Percentiles rank a stretch among this genome's conserved stretches.
Evolutionary conservation across 53 echinoderm and acorn worm species (phyloP).

Genomic region (Henricia sp.): DNA sequence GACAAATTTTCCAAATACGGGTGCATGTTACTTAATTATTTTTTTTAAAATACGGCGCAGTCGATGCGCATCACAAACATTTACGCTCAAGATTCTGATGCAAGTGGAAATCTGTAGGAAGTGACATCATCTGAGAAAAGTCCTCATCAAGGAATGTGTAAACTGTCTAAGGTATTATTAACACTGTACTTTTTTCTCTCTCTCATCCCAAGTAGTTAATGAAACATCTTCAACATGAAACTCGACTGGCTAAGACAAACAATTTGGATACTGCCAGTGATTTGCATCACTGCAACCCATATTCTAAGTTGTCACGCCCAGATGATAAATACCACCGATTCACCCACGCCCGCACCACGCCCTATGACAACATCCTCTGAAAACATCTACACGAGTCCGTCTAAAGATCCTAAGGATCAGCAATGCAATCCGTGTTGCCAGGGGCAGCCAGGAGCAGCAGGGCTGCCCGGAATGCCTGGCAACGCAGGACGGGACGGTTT

Average conservation of each 20-base stretch:
- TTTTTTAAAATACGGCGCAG: too few species aligned
- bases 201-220: not conserved
- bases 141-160: too few species aligned
- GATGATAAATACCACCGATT: not conserved
- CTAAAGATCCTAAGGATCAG: not conserved
- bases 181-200: too few species aligned
- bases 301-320: not conserved
- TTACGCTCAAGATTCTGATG: too few species aligned
- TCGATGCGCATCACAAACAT: too few species aligned
- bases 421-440: conserved; percentile 55
- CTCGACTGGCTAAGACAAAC: not conserved
- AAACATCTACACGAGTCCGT: not conserved
- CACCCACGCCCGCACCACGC: conserved; percentile 8
- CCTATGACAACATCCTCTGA: not conserved
- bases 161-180: too few species aligned
- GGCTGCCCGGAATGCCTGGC: conserved; percentile 43
- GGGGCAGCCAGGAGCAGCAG: conserved; percentile 26
- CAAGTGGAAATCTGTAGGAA: too few species aligned
- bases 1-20: too few species aligned
- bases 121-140: too few species aligned
- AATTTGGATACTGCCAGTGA: not conserved
- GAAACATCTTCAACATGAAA: not conserved
- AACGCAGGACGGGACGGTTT: conserved; percentile 37
- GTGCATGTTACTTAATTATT: too few species aligned
- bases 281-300: not conserved